A percentile compares a stretch with the other conserved stretches of the same genome.
Evolutionary conservation across 2,888 invertebrate genomes (phyloP).

Genomic region (Drosophila helvetica): DNA sequence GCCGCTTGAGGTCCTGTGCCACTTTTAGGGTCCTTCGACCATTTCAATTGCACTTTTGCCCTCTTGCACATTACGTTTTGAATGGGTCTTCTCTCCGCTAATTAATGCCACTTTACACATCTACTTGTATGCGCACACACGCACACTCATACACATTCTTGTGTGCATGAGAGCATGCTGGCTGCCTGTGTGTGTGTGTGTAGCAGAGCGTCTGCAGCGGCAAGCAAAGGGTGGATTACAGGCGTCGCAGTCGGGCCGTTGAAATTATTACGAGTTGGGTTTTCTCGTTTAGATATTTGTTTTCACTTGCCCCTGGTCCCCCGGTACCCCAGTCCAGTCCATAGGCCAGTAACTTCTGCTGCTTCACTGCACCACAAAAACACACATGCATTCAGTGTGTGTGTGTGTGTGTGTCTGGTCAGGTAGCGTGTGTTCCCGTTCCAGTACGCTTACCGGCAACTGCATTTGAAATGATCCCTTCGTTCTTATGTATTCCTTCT

Average conservation of each 20-base stretch:
- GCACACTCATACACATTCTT: slow-evolving; percentile 4
- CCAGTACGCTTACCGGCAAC: slow-evolving; percentile 55
- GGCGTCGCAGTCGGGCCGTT: slow-evolving; percentile 24
- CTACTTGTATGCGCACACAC: not conserved
- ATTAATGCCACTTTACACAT: slow-evolving; percentile 66
- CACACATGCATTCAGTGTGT: not conserved
- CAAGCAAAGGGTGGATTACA: slow-evolving; percentile 72
- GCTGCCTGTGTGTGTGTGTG: slow-evolving; percentile 27
- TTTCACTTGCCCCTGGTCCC: slow-evolving; percentile 45
- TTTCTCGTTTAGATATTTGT: slow-evolving; percentile 64
- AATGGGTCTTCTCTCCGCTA: slow-evolving; percentile 54
- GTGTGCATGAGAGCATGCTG: slow-evolving; percentile 6
- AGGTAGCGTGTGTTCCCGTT: slow-evolving; percentile 54
- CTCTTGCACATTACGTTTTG: slow-evolving; percentile 27
- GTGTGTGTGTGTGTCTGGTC: slow-evolving; percentile 26
- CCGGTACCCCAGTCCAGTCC: slow-evolving; percentile 13
- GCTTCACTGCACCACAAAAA: slow-evolving; percentile 66
- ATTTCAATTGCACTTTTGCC: slow-evolving; percentile 71
- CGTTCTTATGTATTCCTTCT: slow-evolving; percentile 27
- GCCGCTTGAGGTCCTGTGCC: slow-evolving; percentile 12
- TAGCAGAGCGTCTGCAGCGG: slow-evolving; percentile 29
- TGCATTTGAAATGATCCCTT: slow-evolving; percentile 56
- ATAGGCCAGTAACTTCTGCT: slow-evolving; percentile 73
- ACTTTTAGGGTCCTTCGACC: slow-evolving; percentile 26
- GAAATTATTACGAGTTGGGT: slow-evolving; percentile 65